These are phyloP conservation scores for Pachycephala philippinensis DNA, from an alignment of 2,113 vertebrate genomes.

Conservation along the genomic window DNA sequence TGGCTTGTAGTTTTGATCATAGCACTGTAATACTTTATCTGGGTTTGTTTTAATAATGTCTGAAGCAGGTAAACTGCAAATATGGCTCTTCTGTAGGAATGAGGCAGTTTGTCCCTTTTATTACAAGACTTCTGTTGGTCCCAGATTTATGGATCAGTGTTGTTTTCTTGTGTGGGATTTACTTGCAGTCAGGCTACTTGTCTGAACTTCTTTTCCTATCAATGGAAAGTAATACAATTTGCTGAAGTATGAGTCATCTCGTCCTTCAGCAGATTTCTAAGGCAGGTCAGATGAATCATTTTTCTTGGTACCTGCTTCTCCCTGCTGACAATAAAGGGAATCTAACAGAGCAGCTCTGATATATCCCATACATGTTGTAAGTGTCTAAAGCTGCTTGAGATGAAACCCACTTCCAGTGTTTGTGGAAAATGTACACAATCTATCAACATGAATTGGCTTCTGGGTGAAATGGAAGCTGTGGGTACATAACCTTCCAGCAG, in stretches of 20 bases:
- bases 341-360: neutral
- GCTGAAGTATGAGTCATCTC: neutral
- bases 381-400: neutral
- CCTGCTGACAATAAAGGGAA: neutral
- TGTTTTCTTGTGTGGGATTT: neutral
- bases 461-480: neutral
- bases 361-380: neutral
- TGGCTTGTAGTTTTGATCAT: neutral
- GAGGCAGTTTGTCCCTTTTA: neutral
- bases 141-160: neutral
- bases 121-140: neutral
- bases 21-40: neutral
- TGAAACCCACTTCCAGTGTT: neutral
- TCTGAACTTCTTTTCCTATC: neutral
- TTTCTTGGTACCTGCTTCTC: slow-evolving; percentile 11
- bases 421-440: neutral
- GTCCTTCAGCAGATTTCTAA: neutral
- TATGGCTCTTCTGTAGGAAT: neutral
- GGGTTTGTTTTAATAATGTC: neutral
- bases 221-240: neutral
- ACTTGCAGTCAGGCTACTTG: neutral
- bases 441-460: neutral
- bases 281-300: neutral
- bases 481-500: neutral
- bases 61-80: neutral